phyloP scores from a whole-genome alignment of 2,113 vertebrate species.

The Leptobrachium leishanense region DNA sequence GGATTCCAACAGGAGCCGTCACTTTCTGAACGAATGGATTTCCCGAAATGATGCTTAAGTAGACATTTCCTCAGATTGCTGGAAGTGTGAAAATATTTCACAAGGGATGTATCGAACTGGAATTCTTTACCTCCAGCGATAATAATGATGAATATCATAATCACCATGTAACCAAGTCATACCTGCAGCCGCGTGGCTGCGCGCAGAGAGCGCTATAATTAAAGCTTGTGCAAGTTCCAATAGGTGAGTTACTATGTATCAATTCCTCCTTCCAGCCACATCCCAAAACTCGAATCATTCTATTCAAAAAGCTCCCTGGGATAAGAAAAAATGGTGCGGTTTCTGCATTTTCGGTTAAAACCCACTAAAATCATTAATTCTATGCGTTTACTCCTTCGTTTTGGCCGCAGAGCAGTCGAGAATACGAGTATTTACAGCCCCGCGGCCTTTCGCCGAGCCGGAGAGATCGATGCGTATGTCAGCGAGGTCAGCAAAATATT shows the following conservation, averaged over 20 bases:
- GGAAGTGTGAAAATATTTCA: background rate
- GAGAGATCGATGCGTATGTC: slow-evolving; percentile 18
- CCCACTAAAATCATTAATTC: too few relatives aligned
- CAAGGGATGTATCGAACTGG: background rate
- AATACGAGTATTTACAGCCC: slow-evolving; percentile 16
- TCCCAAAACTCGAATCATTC: background rate
- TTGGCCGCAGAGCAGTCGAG: background rate
- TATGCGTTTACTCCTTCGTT: too few relatives aligned
- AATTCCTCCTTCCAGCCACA: background rate
- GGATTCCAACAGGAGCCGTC: background rate
- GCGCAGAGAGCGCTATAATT: background rate
- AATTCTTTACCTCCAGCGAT: background rate
- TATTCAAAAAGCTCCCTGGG: too few relatives aligned
- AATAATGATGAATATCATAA: background rate
- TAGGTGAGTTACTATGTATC: background rate
- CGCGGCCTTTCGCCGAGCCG: slow-evolving; percentile 11
- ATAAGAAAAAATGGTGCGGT: too few relatives aligned
- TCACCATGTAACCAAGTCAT: background rate
- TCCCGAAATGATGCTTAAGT: background rate
- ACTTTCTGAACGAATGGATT: background rate
- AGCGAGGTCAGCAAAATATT: slow-evolving; percentile 29
- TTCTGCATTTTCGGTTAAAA: too few relatives aligned
- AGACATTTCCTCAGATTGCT: background rate
- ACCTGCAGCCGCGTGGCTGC: background rate
- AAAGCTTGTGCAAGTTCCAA: background rate